Evolutionary conservation across 2,113 vertebrate species (phyloP).

Genomic region (Plecturocebus donacophilus): DNA sequence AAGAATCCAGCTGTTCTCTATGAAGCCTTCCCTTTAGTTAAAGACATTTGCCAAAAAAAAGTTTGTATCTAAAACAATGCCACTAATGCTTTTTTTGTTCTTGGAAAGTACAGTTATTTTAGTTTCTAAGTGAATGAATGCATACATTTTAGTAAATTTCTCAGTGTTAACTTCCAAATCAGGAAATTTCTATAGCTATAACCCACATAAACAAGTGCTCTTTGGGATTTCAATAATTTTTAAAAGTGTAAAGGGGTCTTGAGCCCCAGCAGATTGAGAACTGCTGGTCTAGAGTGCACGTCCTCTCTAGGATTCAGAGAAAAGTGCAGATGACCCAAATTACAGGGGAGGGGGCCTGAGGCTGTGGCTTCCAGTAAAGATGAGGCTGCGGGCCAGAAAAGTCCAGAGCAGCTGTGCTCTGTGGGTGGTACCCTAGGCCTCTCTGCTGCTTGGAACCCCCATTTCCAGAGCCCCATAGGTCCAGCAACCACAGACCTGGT

Average conservation of each 20-base stretch:
- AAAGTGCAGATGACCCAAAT: not conserved
- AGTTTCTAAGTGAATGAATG: not conserved
- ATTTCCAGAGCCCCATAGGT: not conserved
- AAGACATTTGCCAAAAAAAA: not conserved
- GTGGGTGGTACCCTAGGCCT: not conserved
- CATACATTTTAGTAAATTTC: slow-evolving; percentile 6
- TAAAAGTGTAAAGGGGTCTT: not conserved
- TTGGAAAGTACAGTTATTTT: not conserved
- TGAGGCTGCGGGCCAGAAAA: not conserved
- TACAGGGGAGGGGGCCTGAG: not conserved
- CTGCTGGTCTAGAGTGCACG: not conserved
- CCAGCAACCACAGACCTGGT: not conserved
- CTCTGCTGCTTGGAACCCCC: not conserved
- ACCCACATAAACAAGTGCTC: not conserved
- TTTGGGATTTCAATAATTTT: not conserved
- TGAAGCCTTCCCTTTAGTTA: not conserved
- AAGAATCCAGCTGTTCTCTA: not conserved
- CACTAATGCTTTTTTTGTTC: not conserved
- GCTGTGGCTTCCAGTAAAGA: not conserved
- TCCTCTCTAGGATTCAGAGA: not conserved
- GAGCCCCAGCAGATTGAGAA: not conserved
- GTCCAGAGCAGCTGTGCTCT: not conserved
- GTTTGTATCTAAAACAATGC: not conserved
- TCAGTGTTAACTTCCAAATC: slow-evolving; percentile 17
- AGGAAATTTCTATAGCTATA: not conserved